A percentile compares a stretch with the other conserved stretches of the same genome.
Conservation (phyloP, 2,888 invertebrate genomes). For the Hydraecia micacea region DNA sequence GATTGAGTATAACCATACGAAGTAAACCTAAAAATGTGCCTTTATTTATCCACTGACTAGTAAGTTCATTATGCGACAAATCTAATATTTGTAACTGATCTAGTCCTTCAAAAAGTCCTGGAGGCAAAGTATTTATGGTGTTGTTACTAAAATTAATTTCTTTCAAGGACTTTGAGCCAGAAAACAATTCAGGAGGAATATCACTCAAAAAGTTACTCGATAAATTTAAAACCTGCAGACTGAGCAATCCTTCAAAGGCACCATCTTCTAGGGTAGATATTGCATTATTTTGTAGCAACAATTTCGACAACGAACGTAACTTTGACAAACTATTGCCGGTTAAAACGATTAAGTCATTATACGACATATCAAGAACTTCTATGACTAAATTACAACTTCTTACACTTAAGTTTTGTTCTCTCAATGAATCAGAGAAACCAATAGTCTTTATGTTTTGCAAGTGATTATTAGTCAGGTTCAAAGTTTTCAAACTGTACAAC, state of each 20-base stretch:
- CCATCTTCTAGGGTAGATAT: conserved; percentile 93
- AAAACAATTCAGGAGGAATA: conserved; percentile 94
- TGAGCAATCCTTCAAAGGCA: conserved; percentile 92
- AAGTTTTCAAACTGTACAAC: conserved; percentile 91
- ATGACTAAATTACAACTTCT: conserved; percentile 93
- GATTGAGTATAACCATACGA: conserved; percentile 93
- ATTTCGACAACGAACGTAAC: conserved; percentile 92
- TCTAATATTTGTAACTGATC: conserved; percentile 93
- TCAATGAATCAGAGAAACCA: conserved; percentile 93
- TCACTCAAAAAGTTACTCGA: conserved; percentile 94
- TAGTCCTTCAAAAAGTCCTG: conserved; percentile 93
- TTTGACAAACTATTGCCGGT: conserved; percentile 93
- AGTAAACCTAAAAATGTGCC: conserved; percentile 94
- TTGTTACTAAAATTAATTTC: conserved; percentile 94
- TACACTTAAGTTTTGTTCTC: conserved; percentile 89
- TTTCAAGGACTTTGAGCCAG: conserved; percentile 91
- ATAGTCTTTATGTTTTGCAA: conserved; percentile 94
- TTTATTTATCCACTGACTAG: conserved; percentile 93
- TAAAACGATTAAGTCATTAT: conserved; percentile 93
- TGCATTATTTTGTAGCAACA: conserved; percentile 94
- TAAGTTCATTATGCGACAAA: conserved; percentile 93
- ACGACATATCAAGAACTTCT: conserved; percentile 93
- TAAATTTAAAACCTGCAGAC: conserved; percentile 93
- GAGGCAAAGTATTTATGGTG: conserved; percentile 93
- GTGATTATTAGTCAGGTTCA: conserved; percentile 94